Conservation (phyloP, 2,113 vertebrate genomes). For the Syngnathoides biaculeatus region DNA sequence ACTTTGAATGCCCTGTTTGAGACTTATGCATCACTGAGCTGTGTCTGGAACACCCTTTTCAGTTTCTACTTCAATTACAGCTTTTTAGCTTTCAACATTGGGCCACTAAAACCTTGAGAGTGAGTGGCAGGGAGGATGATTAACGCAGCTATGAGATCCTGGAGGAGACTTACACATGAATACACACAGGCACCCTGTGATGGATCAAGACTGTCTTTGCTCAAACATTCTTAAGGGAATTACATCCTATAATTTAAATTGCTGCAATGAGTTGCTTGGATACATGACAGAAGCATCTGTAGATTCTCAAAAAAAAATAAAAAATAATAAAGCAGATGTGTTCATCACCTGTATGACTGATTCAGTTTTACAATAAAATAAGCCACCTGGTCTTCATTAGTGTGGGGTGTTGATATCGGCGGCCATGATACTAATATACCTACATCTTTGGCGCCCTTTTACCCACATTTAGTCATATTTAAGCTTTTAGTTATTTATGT, state of each 20-base stretch:
- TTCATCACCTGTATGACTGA: constrained; percentile 1
- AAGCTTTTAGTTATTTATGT: too few species aligned
- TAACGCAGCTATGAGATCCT: constrained; percentile 56
- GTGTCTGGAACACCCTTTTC: constrained; percentile 38
- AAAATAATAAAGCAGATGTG: constrained; percentile 4
- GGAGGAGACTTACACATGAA: constrained; percentile 55
- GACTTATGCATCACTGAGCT: constrained; percentile 38
- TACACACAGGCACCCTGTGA: constrained; percentile 46
- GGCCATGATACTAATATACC: background rate
- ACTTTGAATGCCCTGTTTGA: constrained; percentile 40
- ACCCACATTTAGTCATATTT: background rate
- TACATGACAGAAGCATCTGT: constrained; percentile 21
- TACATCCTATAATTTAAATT: constrained; percentile 58
- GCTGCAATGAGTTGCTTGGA: constrained; percentile 30
- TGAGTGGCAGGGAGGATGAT: constrained; percentile 64
- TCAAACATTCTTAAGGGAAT: constrained; percentile 63
- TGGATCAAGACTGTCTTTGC: constrained; percentile 55
- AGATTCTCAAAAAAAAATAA: constrained; percentile 19
- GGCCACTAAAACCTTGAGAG: constrained; percentile 60
- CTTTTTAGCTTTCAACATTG: constrained; percentile 47
- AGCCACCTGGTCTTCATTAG: background rate
- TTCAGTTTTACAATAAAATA: background rate
- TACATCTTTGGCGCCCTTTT: background rate
- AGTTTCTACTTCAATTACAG: constrained; percentile 46
- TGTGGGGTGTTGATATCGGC: background rate